These are phyloP conservation scores for Mamestra configurata DNA, from an alignment of 1,140 invertebrate species.

Conservation along the genomic window DNA sequence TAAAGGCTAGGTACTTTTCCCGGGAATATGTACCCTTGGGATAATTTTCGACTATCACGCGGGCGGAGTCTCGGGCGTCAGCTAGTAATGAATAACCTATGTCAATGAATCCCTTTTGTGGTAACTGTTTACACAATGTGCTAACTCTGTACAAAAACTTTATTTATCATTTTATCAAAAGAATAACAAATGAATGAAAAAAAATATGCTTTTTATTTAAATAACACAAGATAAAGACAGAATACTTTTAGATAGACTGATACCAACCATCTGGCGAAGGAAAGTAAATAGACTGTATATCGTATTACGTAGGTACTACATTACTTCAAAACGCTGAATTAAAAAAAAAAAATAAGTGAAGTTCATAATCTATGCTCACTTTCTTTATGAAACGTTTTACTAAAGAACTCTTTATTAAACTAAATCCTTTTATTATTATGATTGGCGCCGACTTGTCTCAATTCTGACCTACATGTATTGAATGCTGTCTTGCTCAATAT, in stretches of 20 bases:
- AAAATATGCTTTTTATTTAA: not conserved
- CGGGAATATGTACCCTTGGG: too few species aligned
- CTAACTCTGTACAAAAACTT: too few species aligned
- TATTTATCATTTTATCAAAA: too few species aligned
- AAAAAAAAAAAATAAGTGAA: not conserved
- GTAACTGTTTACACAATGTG: too few species aligned
- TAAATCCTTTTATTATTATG: not conserved
- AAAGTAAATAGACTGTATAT: not conserved
- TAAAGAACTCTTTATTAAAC: not conserved
- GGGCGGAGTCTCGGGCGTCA: too few species aligned
- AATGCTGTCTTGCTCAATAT: not conserved
- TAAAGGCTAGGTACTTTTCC: too few species aligned
- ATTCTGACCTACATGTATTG: conserved; percentile 39
- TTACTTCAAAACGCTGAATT: not conserved
- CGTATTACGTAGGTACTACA: not conserved
- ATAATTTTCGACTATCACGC: too few species aligned
- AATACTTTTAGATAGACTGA: not conserved
- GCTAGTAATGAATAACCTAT: too few species aligned
- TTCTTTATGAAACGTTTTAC: not conserved
- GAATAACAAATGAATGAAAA: too few species aligned
- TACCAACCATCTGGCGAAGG: not conserved
- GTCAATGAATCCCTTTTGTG: too few species aligned
- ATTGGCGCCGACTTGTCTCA: conserved; percentile 40
- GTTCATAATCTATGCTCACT: too few species aligned
- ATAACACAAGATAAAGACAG: not conserved